Percentiles rank a stretch among this genome's conserved stretches.
Evolutionary conservation across 2,888 invertebrate genomes (phyloP).

Genomic region (Sycophila texana): DNA sequence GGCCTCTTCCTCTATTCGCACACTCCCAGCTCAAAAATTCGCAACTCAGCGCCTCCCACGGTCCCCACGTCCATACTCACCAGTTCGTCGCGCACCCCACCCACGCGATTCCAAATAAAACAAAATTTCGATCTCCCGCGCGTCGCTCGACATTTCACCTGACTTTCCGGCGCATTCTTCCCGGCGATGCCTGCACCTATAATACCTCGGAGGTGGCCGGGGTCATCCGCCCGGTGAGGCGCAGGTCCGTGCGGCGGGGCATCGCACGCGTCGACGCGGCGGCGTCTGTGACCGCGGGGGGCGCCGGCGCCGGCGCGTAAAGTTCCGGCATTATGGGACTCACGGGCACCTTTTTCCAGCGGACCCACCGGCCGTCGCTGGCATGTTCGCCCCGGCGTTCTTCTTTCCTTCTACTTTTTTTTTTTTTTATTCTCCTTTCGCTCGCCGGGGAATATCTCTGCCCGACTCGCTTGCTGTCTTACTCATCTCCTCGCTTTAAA

Average conservation of each 20-base stretch:
- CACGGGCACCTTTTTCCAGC: slow-evolving; percentile 60
- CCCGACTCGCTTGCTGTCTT: not conserved
- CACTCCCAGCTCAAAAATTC: too few relatives aligned
- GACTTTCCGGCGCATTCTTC: not conserved
- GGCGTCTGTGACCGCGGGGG: slow-evolving; percentile 76
- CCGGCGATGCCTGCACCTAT: not conserved
- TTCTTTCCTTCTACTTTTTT: not conserved
- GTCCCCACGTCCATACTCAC: too few relatives aligned
- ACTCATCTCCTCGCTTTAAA: not conserved
- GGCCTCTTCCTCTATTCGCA: too few relatives aligned
- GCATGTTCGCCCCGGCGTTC: not conserved
- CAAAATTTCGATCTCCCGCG: too few relatives aligned
- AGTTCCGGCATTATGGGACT: slow-evolving; percentile 73
- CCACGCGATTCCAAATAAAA: not conserved
- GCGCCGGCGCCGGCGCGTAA: slow-evolving; percentile 76
- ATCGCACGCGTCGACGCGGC: slow-evolving; percentile 58
- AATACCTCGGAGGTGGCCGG: too few relatives aligned
- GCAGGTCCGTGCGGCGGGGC: too few relatives aligned
- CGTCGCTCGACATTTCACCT: not conserved
- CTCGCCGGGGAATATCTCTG: not conserved
- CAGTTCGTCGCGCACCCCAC: too few relatives aligned
- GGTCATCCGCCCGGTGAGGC: too few relatives aligned
- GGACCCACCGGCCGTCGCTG: slow-evolving; percentile 21
- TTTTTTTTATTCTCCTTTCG: not conserved
- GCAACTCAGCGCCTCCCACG: too few relatives aligned